Conservation (phyloP, 2,113 vertebrate species). For the Nothobranchius kuhntae region DNA sequence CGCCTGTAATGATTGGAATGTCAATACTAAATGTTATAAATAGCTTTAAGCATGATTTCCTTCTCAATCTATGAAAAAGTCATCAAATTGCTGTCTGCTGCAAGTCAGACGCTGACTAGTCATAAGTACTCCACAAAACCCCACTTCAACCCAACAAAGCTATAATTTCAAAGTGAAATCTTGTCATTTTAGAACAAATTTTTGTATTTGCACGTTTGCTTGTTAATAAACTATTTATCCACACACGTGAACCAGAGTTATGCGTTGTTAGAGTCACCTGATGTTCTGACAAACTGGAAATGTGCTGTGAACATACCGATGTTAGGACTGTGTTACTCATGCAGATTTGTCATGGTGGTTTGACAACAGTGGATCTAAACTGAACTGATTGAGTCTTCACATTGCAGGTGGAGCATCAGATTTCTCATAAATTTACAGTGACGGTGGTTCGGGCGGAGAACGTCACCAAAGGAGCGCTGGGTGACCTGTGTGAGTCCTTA, state of each 20-base stretch:
- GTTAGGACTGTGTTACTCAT: not conserved
- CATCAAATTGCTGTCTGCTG: too few relatives aligned
- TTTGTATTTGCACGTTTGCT: not conserved
- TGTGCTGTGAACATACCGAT: not conserved
- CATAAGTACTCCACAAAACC: too few relatives aligned
- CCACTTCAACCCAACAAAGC: too few relatives aligned
- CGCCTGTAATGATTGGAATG: too few relatives aligned
- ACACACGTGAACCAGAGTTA: too few relatives aligned
- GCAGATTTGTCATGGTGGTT: not conserved
- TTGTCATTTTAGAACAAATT: not conserved
- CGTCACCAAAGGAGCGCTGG: conserved; percentile 94
- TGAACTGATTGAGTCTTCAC: conserved; percentile 6
- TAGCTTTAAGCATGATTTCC: too few relatives aligned
- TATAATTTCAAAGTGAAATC: too few relatives aligned
- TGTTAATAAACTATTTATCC: not conserved
- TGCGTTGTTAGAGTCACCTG: too few relatives aligned
- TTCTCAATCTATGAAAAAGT: too few relatives aligned
- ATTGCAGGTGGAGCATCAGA: conserved; percentile 93
- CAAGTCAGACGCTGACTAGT: too few relatives aligned
- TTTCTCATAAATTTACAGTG: conserved; percentile 91
- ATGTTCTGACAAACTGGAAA: not conserved
- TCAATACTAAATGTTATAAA: too few relatives aligned
- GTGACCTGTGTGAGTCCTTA: conserved; percentile 91
- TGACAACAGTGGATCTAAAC: not conserved
- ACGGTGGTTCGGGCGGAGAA: conserved; percentile 87